Evolutionary conservation across 1,140 invertebrate genomes (phyloP).

Genomic region (Mamestra configurata): DNA sequence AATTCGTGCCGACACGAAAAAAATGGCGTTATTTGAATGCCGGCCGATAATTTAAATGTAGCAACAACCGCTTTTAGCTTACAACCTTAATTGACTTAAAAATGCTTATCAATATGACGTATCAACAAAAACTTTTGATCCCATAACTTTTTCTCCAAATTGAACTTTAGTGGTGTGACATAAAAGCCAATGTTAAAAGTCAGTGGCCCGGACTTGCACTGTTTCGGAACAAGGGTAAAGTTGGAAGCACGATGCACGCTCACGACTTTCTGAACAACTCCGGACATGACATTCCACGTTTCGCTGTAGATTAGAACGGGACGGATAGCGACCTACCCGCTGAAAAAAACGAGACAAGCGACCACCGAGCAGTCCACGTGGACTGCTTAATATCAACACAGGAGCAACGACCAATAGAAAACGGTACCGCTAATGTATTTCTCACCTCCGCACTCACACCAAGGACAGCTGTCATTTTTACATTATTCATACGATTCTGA

Average conservation of each 20-base stretch:
- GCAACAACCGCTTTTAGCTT: conserved; percentile 88
- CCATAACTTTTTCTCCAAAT: conserved; percentile 55
- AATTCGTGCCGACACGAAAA: conserved; percentile 87
- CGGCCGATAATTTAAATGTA: conserved; percentile 88
- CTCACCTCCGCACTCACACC: conserved; percentile 87
- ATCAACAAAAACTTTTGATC: conserved; percentile 64
- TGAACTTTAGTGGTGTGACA: conserved; percentile 62
- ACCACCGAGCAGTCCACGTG: conserved; percentile 85
- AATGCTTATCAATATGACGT: conserved; percentile 85
- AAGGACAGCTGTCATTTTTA: conserved; percentile 77
- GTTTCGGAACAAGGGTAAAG: conserved; percentile 71
- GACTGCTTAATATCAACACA: conserved; percentile 87
- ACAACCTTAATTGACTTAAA: conserved; percentile 88
- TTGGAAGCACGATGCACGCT: conserved; percentile 87
- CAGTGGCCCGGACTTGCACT: conserved; percentile 63
- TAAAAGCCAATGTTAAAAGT: conserved; percentile 66
- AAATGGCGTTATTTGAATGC: conserved; percentile 87
- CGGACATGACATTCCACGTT: conserved; percentile 88
- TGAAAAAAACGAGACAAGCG: conserved; percentile 86
- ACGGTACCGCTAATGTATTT: conserved; percentile 88
- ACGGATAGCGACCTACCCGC: conserved; percentile 81
- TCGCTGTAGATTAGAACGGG: conserved; percentile 87
- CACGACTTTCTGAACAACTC: conserved; percentile 88
- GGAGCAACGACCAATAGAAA: conserved; percentile 87
- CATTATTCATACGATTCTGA: conserved; percentile 75